Percentiles rank a stretch among this genome's conserved stretches.
Conservation (phyloP, 2,113 vertebrate species). For the Kryptolebias marmoratus region DNA sequence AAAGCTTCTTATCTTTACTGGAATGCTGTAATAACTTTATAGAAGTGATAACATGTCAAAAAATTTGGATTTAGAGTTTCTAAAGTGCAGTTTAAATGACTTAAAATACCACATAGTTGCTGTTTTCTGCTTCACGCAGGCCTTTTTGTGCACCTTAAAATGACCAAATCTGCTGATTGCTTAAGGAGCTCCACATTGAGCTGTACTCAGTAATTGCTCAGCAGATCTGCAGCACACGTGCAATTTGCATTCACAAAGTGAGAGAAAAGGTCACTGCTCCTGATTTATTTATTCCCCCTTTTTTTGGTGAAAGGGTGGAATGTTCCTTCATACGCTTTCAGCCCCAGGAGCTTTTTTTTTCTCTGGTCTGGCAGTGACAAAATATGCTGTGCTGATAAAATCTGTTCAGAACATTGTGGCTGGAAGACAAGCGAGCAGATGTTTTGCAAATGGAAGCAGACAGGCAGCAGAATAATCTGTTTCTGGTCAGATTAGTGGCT, state of each 20-base stretch:
- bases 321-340: constrained; percentile 6
- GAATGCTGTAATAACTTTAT: no score
- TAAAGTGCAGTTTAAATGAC: no score
- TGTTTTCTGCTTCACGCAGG: no score
- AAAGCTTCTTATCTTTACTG: no score
- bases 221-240: not conserved
- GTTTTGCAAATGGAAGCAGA: constrained; percentile 71
- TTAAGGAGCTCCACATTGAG: not conserved
- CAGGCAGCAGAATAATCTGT: constrained; percentile 73
- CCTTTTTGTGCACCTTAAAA: no score
- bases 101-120: no score
- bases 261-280: not conserved
- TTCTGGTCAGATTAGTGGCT: constrained; percentile 66
- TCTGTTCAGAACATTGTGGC: constrained; percentile 48
- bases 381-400: constrained; percentile 29
- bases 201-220: not conserved
- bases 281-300: not conserved
- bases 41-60: no score
- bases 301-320: not conserved
- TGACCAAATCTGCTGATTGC: not conserved
- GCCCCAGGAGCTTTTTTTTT: no score
- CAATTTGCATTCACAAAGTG: not conserved
- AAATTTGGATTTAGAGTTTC: no score
- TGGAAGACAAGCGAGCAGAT: constrained; percentile 58
- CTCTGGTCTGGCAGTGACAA: constrained; percentile 6